phyloP scores from a whole-genome alignment of 2,797 vertebrate species.

The Hydrolagus colliei region DNA sequence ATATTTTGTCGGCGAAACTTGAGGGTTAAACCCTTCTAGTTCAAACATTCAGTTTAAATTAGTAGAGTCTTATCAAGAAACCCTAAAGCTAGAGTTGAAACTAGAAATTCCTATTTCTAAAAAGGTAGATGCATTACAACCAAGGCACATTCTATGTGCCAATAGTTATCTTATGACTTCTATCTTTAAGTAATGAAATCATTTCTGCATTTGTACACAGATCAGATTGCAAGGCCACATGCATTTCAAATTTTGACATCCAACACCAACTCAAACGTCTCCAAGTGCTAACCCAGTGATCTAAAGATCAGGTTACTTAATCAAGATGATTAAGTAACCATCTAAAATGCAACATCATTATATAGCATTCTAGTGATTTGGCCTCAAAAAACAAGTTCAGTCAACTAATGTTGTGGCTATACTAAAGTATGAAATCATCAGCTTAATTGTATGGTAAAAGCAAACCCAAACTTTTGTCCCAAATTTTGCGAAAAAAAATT shows the following conservation, averaged over 20 bases:
- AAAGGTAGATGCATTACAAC: not conserved
- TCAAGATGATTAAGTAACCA: not conserved
- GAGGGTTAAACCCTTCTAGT: too few species aligned
- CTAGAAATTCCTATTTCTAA: not conserved
- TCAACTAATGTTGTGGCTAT: not conserved
- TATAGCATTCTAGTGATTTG: not conserved
- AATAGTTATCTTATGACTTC: not conserved
- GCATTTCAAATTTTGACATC: not conserved
- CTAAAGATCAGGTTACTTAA: not conserved
- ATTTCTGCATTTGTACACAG: not conserved
- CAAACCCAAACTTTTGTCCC: not conserved
- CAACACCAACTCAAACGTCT: not conserved
- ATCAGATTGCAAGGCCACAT: not conserved
- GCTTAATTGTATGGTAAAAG: not conserved
- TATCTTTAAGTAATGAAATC: not conserved
- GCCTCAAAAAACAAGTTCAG: not conserved
- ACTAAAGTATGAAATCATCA: not conserved
- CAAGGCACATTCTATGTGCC: not conserved
- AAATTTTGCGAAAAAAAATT: too few species aligned
- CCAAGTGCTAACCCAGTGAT: not conserved
- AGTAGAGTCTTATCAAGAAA: not conserved
- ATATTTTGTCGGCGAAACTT: too few species aligned
- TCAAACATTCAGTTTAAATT: too few species aligned
- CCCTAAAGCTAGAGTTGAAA: not conserved
- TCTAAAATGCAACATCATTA: not conserved